Conservation (phyloP, 2,888 invertebrate genomes). For the Archips crataeganus region DNA sequence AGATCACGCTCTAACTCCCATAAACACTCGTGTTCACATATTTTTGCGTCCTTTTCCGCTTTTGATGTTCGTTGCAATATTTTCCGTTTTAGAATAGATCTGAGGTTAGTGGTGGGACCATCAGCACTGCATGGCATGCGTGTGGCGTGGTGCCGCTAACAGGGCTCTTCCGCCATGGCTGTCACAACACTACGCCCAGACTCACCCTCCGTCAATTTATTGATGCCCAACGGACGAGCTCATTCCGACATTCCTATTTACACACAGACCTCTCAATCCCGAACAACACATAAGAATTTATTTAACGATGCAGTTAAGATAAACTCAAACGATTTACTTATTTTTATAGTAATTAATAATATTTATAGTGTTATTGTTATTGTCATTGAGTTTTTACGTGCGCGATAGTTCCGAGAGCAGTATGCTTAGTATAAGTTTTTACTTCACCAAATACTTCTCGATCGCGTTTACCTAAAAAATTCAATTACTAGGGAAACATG, state of each 20-base stretch:
- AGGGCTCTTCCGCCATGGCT: slow-evolving; percentile 70
- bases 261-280: slow-evolving; percentile 34
- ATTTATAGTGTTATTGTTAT: slow-evolving; percentile 34
- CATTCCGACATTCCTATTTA: slow-evolving; percentile 51
- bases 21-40: not conserved
- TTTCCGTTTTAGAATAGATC: not conserved
- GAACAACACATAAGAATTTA: slow-evolving; percentile 25
- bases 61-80: not conserved
- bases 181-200: slow-evolving; percentile 79
- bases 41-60: not conserved
- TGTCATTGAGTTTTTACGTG: not conserved
- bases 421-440: too few relatives aligned
- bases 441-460: too few relatives aligned
- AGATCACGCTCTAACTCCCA: not conserved
- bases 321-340: slow-evolving; percentile 27
- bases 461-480: too few relatives aligned
- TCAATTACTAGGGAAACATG: too few relatives aligned
- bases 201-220: slow-evolving; percentile 64
- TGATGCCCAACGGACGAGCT: slow-evolving; percentile 61
- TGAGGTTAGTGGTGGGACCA: slow-evolving; percentile 25
- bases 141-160: slow-evolving; percentile 55
- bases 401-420: not conserved
- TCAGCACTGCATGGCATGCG: slow-evolving; percentile 47
- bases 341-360: slow-evolving; percentile 39
- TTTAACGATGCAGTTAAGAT: slow-evolving; percentile 31